Conservation (phyloP, 2,113 vertebrate species). For the Hystrix brachyura region DNA sequence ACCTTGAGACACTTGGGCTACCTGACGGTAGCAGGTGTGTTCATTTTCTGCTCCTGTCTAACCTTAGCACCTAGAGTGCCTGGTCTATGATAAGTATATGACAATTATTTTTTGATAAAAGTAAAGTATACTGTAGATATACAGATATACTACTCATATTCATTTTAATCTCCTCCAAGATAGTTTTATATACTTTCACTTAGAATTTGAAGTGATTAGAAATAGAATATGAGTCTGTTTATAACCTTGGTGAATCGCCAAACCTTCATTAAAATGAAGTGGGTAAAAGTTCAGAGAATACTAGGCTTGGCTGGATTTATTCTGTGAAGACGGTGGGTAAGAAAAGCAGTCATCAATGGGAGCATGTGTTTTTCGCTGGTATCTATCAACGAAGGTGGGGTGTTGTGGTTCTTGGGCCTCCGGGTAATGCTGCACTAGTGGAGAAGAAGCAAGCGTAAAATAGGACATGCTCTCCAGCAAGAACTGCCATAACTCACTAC, state of each 20-base stretch:
- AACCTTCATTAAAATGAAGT: background rate
- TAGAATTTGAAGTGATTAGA: background rate
- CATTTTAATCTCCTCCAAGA: constrained; percentile 2
- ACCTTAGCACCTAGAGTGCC: background rate
- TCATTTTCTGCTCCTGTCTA: background rate
- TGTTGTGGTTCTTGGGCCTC: background rate
- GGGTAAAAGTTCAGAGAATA: background rate
- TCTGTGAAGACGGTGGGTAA: background rate
- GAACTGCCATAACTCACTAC: constrained; percentile 8
- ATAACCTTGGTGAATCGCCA: background rate
- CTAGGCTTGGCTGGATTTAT: background rate
- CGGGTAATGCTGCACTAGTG: background rate
- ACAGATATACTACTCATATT: background rate
- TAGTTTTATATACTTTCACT: constrained; percentile 43
- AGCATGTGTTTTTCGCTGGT: background rate
- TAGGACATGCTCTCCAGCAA: background rate
- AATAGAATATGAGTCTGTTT: background rate
- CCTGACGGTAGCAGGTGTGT: background rate
- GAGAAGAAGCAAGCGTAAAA: background rate
- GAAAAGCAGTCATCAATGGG: background rate
- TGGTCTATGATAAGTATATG: background rate
- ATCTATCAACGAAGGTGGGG: background rate
- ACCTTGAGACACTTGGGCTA: background rate
- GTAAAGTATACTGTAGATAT: background rate
- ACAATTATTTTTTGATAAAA: background rate